Evolutionary conservation across 1,140 invertebrate species (phyloP), one percentile per base, ranked within the genome.

Genomic region (Camponotus pennsylvanicus): DNA sequence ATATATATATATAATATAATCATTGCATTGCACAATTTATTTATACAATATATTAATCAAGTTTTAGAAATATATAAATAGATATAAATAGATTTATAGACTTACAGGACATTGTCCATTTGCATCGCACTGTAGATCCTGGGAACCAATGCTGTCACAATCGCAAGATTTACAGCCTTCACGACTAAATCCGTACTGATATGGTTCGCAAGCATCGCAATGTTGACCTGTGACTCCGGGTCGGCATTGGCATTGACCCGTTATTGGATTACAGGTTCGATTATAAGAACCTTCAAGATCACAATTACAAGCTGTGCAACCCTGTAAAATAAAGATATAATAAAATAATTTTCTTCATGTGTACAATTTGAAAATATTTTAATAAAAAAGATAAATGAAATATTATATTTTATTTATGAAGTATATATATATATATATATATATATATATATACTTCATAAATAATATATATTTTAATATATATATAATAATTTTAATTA

Each of bases 181-280:
- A 3, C 93, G 86, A 18, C 98, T 98, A 94, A 99, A 99, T 64
- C 98, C 99, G 93, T 98, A 99, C 92, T 98, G 98, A 93, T 97
- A 97, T 0, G 97, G 96, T 83, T 97, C 96, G 92, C 99, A 99
- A 86, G 97, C 96, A 90, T 99, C 98, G 92, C 99, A 99, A 66
- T 97, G 96, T 86, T 95, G 96, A 94, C 98, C 98, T 8, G 97
- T 98, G 40, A 99, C 97, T 21, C 98, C 98, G 6, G 97, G 96
- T 91, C 97, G 97, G 93, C 98, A 99, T 85, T 97, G 96, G 93
- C 98, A 99, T 93, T 98, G 98, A 1, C 98, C 98, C n/a, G 96
- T 97, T 59, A 95, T 93, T 0, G 97, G 92, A 91, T 99, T 96
- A 91, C 98, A 99, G 7, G 97, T 98, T 3, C 96, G 95, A 93